Evolutionary conservation across 2,797 vertebrate genomes (phyloP), one percentile per base, ranked within the genome.

Genomic region (Enteromius treurensis): DNA sequence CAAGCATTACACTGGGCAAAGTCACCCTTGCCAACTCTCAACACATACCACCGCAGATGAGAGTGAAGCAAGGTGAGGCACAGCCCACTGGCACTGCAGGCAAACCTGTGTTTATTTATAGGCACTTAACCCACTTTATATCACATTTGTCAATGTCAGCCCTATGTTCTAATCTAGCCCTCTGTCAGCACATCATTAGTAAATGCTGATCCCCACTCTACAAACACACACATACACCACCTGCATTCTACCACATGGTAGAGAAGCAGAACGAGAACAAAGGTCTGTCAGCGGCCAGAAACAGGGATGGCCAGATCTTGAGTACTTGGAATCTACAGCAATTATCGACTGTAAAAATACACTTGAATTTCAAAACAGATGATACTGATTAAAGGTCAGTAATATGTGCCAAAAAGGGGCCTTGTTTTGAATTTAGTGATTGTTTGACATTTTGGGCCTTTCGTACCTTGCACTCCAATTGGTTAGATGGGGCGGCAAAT

Each of bases 161-260:
- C 86, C 87, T 40, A 73, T 77, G 85, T 90, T 90, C 87, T 91
- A 90, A 93, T 91, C 90, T 91, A 73, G 86, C 86, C 87, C 89
- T 90, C 84, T 93, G 90, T 94, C 93, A 93, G 90, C 92, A 93
- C 92, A 88, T 93, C 89, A 92, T 94, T 93, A 93, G 91, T 91
- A 91, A 92, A 88, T 88, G 80, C 62, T 86, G 85, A 68, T 80
- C 82, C 82, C 62, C 68, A 74, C 82, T 77, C 55, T 65, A 71
- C 68, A 37, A 71, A 77, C 68, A 74, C 60, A 84, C 34, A 34
- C 19, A 81, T 77, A 86, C 84, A 84, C 53, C 73, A 67, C 67
- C 64, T 78, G 64, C 79, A 79, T 62, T 55, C 70, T 14, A 55
- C 49, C 80, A 86, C 49, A 81, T 83, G 86, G 65, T 69, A 80